phyloP scores from a whole-genome alignment of 2,888 invertebrate species.

The Cerceris rybyensis region DNA sequence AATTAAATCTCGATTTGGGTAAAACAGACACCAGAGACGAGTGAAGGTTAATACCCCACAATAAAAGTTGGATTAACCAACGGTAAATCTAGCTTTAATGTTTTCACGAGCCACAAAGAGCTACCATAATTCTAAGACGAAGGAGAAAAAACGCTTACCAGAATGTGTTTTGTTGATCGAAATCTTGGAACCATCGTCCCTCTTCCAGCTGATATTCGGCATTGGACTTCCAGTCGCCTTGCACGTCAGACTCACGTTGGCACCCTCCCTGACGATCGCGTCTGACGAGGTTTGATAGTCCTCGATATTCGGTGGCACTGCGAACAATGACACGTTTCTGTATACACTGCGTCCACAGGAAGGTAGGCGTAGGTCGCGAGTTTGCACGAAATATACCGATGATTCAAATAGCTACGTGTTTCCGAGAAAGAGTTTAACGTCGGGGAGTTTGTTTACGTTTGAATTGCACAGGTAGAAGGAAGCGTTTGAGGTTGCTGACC shows the following conservation, averaged over 20 bases:
- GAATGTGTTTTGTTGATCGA: conserved; percentile 91
- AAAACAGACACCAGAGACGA: no score
- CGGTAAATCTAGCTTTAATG: no score
- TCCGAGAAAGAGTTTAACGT: no score
- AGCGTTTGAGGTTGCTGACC: no score
- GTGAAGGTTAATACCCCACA: no score
- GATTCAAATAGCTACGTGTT: background rate
- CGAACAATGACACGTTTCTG: conserved; percentile 67
- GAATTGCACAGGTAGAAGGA: no score
- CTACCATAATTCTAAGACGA: background rate
- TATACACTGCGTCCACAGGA: background rate
- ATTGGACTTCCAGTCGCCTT: conserved; percentile 94
- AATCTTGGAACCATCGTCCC: conserved; percentile 94
- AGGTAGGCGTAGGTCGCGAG: background rate
- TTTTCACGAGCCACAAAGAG: no score
- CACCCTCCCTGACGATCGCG: conserved; percentile 94
- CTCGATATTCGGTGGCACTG: conserved; percentile 96
- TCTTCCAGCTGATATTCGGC: conserved; percentile 95
- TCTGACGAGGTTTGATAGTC: conserved; percentile 95
- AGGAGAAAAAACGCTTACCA: conserved; percentile 83
- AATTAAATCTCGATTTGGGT: no score
- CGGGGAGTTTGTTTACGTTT: no score
- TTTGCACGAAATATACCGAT: background rate
- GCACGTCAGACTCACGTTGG: conserved; percentile 94
- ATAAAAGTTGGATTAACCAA: no score